Base-by-base conservation (phyloP, 2,888 invertebrate genomes). In the Nomada lathburiana region DNA sequence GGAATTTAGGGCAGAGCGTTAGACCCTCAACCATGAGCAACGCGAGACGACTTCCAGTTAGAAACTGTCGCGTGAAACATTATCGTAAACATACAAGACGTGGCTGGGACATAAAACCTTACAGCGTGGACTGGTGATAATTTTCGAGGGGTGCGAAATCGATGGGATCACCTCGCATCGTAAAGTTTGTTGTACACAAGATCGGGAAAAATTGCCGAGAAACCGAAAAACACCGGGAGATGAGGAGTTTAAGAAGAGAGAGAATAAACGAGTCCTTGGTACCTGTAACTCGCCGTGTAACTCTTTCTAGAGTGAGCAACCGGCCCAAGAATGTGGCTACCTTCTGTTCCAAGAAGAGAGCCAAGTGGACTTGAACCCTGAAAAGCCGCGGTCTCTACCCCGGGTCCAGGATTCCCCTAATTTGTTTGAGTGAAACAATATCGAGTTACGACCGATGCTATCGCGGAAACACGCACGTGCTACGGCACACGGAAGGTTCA, bases 361-460 rank as follows among this genome's bases (percentile, higher is more conserved):
- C 80, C 84, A 83, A 89, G 90, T 89, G 86, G 88, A 89, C 85
- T 90, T 90, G 91, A 91, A 90, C 90, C 79, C 85, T 85, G 88
- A 84, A 88, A 85, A 89, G 76, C 82, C 86, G 79, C 86, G 82
- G 89, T 88, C 88, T 86, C 88, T 88, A 84, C 87, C 86, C 83
- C 76, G 76, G 80, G 67, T 42, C 85, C 88, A 89, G 89, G 86
- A 91, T 89, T 91, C 90, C 89, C 90, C 90, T 93, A 93, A 93
- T 93, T 93, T 93, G 91, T 92, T 92, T 91, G 91, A 93, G 92
- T 90, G 90, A 92, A 93, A 93, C 93, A 93, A 93, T 93, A 93
- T 93, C 93, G 93, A 92, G 93, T 93, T 93, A 93, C 93, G 89
- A 88, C 76, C 87, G 93, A 93, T 93, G 88, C 76, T 90, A 93